Evolutionary conservation across 2,113 vertebrate genomes (phyloP).

Genomic region (Phrynosoma blainvillii): DNA sequence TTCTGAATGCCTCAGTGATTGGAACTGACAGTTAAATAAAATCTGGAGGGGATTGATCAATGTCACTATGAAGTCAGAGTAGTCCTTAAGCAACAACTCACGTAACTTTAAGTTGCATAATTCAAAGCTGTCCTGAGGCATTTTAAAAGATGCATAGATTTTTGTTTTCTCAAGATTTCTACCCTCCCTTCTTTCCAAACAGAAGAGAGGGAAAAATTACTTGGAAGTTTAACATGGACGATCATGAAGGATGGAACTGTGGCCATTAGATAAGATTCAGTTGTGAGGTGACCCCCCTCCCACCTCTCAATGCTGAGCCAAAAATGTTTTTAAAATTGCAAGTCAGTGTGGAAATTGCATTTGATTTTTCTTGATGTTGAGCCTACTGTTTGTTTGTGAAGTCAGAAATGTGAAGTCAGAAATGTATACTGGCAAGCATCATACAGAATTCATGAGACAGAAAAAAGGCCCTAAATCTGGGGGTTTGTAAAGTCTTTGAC

Average conservation of each 20-base stretch:
- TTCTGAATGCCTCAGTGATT: conserved; percentile 58
- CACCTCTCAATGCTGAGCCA: neutral
- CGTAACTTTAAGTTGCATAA: conserved; percentile 72
- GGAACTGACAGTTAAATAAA: conserved; percentile 60
- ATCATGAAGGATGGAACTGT: neutral
- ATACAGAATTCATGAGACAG: neutral
- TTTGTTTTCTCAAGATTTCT: conserved; percentile 69
- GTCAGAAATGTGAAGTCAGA: neutral
- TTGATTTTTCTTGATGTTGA: neutral
- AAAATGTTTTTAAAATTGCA: neutral
- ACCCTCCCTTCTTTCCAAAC: conserved; percentile 56
- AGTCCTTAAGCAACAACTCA: conserved; percentile 72
- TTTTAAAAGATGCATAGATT: conserved; percentile 78
- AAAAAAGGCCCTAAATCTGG: neutral
- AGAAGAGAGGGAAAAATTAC: conserved; percentile 54
- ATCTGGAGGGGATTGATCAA: conserved; percentile 58
- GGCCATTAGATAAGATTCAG: neutral
- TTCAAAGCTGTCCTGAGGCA: conserved; percentile 77
- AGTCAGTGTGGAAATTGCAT: neutral
- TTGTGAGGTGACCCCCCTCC: neutral
- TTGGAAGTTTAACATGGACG: conserved; percentile 49
- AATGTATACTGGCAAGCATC: neutral
- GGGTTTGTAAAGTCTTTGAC: neutral
- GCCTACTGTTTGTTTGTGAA: too few species aligned
- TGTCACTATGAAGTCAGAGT: conserved; percentile 65